Base-by-base conservation (phyloP, 2,113 vertebrate species). In the Actinemys pallida region DNA sequence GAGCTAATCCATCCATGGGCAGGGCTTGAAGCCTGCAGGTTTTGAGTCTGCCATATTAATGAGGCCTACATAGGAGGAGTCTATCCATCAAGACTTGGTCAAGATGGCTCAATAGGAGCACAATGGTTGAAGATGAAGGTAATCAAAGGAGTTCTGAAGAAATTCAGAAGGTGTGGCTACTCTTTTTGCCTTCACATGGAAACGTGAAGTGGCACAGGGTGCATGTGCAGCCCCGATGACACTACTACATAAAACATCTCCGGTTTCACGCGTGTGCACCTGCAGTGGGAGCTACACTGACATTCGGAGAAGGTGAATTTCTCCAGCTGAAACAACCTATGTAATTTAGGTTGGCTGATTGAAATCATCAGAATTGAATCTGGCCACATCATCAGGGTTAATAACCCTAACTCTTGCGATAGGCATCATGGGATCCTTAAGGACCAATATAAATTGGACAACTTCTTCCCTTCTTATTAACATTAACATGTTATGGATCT, bases 321-420 rank as follows among this genome's bases (percentile, higher is more conserved):
- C 90, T 92, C 80, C 75, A 88, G 90, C 82, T 85, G 69, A 92
- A 92, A 92, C 86, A 88, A 84, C 81, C 88, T 83, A 87, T 87
- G 85, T 88, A 88, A 92, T 92, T 92, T 92, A 88, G 86, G 78
- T 79, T 57, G 35, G 72, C 86, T 83, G 85, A 88, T 65, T 88
- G 91, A 79, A 88, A 92, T 92, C 81, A 88, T 65, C 81, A 88
- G 86, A 84, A 81, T 78, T 88, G 91, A 92, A 88, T 92, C 79
- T 84, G 86, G 91, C 81, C 91, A 92, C 69, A 88, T 84, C 91
- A 84, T 92, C 81, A 88, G 81, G 86, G 86, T 92, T 92, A 92
- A 88, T 84, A 88, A 92, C 91, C 72, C 88, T 86, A n/a, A 92
- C 69, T 92, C 86, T 84, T 88, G 85, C 47, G 49, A 88, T 92